These are phyloP conservation scores for Saxidomus purpurata DNA, from an alignment of 1,140 invertebrate genomes.

Conservation along the genomic window DNA sequence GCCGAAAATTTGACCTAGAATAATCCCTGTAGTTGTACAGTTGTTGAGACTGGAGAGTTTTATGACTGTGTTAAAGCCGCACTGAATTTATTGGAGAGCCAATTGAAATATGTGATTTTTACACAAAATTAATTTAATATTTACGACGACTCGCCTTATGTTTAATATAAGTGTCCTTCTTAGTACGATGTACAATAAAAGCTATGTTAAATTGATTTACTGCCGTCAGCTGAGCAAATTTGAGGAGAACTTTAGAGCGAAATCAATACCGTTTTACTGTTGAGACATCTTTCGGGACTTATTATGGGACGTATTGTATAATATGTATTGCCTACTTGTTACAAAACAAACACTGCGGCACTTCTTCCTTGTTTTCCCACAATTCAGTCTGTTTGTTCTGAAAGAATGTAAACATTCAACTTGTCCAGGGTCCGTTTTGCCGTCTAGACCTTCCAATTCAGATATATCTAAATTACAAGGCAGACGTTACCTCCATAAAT, in stretches of 20 bases:
- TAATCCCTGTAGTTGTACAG: too few species aligned
- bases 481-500: neutral
- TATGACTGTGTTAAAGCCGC: neutral
- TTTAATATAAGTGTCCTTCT: neutral
- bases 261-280: slow-evolving; percentile 29
- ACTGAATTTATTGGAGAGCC: neutral
- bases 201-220: slow-evolving; percentile 27
- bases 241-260: slow-evolving; percentile 26
- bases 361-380: slow-evolving; percentile 16
- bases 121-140: neutral
- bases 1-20: too few species aligned
- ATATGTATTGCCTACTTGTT: neutral
- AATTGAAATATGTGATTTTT: neutral
- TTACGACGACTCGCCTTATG: neutral
- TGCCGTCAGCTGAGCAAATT: slow-evolving; percentile 56
- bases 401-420: slow-evolving; percentile 28
- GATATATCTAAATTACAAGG: neutral
- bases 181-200: neutral
- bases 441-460: neutral
- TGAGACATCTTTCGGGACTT: neutral
- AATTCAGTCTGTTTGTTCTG: slow-evolving; percentile 1
- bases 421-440: neutral
- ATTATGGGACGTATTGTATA: too few species aligned
- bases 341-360: neutral
- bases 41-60: neutral